These are phyloP conservation scores for Glaucomys volans DNA, from an alignment of 2,113 vertebrate genomes.

Conservation along the genomic window DNA sequence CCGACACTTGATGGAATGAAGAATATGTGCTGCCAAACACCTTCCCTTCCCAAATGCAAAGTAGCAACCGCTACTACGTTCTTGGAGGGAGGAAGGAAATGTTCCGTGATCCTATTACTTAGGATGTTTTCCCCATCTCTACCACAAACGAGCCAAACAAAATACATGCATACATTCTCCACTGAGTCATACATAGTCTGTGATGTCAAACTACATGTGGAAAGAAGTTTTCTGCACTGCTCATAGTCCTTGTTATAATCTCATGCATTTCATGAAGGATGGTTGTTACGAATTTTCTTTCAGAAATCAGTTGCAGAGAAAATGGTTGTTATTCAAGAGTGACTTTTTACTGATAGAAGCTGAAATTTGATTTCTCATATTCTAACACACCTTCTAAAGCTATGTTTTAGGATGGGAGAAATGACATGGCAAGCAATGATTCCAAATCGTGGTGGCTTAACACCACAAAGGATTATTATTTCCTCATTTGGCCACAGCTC, in stretches of 20 bases:
- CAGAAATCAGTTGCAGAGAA: not conserved
- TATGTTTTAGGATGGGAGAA: not conserved
- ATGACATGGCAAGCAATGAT: not conserved
- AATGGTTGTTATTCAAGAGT: not conserved
- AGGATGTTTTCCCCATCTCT: not conserved
- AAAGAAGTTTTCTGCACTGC: not conserved
- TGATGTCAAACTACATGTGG: not conserved
- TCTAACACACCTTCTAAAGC: not conserved
- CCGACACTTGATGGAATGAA: conserved; percentile 61
- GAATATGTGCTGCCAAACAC: not conserved
- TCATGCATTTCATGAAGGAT: not conserved
- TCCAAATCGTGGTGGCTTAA: not conserved
- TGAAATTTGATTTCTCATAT: not conserved
- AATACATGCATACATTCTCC: not conserved
- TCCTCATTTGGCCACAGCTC: not conserved
- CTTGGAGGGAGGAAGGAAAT: conserved; percentile 51
- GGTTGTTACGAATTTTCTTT: not conserved
- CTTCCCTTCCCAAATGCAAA: not conserved
- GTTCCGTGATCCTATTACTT: conserved; percentile 16
- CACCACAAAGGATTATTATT: too few relatives aligned
- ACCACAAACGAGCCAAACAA: conserved; percentile 16
- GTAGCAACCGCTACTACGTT: conserved; percentile 17
- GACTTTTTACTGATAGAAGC: not conserved
- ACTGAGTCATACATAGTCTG: not conserved
- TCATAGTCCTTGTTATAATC: not conserved